Evolutionary conservation across 1,140 invertebrate species (phyloP).

Genomic region (Listronotus oregonensis): DNA sequence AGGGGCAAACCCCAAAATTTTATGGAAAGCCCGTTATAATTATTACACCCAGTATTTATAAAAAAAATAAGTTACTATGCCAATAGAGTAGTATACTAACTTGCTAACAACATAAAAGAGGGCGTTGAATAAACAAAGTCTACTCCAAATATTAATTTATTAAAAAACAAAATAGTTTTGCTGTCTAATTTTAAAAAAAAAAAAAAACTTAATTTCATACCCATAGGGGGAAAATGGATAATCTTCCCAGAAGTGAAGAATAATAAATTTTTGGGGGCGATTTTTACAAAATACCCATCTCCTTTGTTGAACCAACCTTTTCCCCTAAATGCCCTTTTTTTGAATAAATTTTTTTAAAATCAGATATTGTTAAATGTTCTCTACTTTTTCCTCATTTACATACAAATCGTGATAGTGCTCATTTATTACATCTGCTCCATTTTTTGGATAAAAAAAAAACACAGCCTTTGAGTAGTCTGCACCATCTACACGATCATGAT

Average conservation of each 20-base stretch:
- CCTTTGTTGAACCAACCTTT: constrained; percentile 53
- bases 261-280: background rate
- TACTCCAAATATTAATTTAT: too few relatives aligned
- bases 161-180: too few relatives aligned
- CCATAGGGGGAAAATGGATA: constrained; percentile 1
- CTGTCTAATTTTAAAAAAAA: background rate
- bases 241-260: constrained; percentile 1
- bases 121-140: too few relatives aligned
- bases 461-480: constrained; percentile 74
- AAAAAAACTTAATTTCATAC: constrained; percentile 2
- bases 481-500: constrained; percentile 68
- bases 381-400: constrained; percentile 62
- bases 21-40: too few relatives aligned
- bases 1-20: too few relatives aligned
- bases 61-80: too few relatives aligned
- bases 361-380: constrained; percentile 68
- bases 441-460: constrained; percentile 92
- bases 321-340: constrained; percentile 75
- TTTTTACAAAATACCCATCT: constrained; percentile 3
- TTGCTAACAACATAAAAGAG: too few relatives aligned
- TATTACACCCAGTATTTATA: too few relatives aligned
- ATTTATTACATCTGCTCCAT: constrained; percentile 74
- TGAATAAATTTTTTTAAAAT: constrained; percentile 80
- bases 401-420: constrained; percentile 68
- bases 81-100: too few relatives aligned